Percentiles rank a stretch among this genome's conserved stretches.
Conservation (phyloP, 2,888 invertebrate genomes). For the Polymixis lichenea region DNA sequence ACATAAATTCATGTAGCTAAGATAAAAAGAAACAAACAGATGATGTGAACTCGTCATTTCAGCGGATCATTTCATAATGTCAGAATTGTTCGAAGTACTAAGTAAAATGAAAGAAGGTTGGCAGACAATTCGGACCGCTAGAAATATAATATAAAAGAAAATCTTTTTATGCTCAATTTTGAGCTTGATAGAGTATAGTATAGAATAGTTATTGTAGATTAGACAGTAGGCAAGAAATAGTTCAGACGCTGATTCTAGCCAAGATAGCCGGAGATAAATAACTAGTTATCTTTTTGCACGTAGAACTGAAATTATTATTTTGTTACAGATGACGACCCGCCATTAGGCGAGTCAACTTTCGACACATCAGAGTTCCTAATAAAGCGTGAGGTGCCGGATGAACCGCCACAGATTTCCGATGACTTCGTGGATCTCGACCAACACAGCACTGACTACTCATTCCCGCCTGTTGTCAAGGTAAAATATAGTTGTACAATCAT, state of each 20-base stretch:
- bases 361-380: conserved; percentile 96
- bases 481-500: neutral
- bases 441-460: conserved; percentile 78
- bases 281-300: neutral
- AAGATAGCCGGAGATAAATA: neutral
- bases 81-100: neutral
- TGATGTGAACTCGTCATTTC: neutral
- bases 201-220: neutral
- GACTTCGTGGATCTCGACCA: conserved; percentile 85
- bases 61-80: neutral
- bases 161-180: neutral
- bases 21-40: too few relatives aligned
- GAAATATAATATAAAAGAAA: neutral
- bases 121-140: neutral
- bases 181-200: neutral
- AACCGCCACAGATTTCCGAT: conserved; percentile 77
- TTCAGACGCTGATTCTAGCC: neutral
- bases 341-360: conserved; percentile 95
- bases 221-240: neutral
- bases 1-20: neutral
- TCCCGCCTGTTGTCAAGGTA: conserved; percentile 86
- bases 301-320: neutral
- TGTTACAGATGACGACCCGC: conserved; percentile 86
- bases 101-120: neutral
- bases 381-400: conserved; percentile 85